Evolutionary conservation across 2,113 vertebrate genomes (phyloP).

Genomic region (Pelmatolapia mariae): DNA sequence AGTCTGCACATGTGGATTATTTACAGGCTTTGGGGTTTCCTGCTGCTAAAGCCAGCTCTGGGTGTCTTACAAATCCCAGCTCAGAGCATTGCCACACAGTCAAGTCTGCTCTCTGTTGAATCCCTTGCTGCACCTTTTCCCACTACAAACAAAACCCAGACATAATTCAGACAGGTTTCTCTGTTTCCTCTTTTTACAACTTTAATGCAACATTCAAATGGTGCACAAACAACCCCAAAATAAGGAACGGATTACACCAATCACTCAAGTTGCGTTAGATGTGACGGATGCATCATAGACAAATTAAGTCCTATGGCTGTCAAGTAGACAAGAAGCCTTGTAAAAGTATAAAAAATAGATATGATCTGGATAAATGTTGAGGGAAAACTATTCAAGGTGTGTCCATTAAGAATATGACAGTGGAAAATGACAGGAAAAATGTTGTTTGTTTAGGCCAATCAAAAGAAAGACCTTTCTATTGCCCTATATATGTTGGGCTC

Average conservation of each 20-base stretch:
- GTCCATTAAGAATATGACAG: neutral
- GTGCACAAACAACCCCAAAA: neutral
- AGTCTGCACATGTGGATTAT: conserved; percentile 71
- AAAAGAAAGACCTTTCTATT: conserved; percentile 20
- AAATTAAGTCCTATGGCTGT: neutral
- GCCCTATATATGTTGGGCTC: conserved; percentile 68
- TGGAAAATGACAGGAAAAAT: neutral
- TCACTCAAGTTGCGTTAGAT: neutral
- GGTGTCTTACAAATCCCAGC: conserved; percentile 68
- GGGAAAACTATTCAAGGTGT: neutral
- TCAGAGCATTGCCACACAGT: conserved; percentile 62
- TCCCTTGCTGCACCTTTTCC: conserved; percentile 21
- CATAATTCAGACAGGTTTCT: neutral
- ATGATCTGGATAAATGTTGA: neutral
- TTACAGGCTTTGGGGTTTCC: conserved; percentile 73
- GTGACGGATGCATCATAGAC: neutral
- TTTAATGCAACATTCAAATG: neutral
- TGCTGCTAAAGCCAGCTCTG: conserved; percentile 69
- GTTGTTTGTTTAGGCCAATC: conserved; percentile 39
- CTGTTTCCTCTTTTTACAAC: neutral
- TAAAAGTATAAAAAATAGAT: neutral
- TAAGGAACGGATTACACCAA: neutral
- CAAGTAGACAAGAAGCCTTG: neutral
- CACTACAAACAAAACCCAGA: neutral
- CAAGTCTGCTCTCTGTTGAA: conserved; percentile 35